Conservation (phyloP, 1,140 invertebrate genomes). For the Diuraphis noxia region DNA sequence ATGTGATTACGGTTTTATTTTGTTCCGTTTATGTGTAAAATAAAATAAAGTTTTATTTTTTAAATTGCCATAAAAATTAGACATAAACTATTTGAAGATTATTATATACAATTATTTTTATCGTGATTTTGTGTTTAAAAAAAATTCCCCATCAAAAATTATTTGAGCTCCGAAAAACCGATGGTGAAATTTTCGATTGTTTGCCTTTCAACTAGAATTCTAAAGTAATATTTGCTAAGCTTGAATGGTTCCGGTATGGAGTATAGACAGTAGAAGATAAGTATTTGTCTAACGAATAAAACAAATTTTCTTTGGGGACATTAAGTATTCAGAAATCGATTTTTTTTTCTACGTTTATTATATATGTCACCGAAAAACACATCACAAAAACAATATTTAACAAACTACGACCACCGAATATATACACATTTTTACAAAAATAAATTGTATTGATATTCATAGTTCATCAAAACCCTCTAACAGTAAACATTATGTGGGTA, state of each 20-base stretch:
- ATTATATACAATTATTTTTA: background rate
- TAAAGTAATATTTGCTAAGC: background rate
- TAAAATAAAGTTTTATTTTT: background rate
- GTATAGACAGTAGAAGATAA: background rate
- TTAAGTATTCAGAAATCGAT: background rate
- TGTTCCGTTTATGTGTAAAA: background rate
- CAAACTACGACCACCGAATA: background rate
- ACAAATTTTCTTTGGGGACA: background rate
- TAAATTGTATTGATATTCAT: background rate
- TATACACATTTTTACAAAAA: background rate
- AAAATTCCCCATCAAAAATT: background rate
- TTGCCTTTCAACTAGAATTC: background rate
- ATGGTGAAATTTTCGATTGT: background rate
- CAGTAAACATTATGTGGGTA: background rate
- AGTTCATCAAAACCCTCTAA: background rate
- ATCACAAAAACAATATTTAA: background rate
- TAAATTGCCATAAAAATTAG: background rate
- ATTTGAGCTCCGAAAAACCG: background rate
- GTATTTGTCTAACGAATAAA: background rate
- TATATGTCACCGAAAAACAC: background rate
- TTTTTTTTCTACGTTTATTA: background rate
- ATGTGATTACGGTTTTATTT: background rate
- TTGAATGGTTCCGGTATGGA: background rate
- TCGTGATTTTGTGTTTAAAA: background rate
- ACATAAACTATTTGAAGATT: background rate